Conservation (phyloP, 35 echinoderm and acorn worm genomes). For the Heliocidaris erythrogramma region DNA sequence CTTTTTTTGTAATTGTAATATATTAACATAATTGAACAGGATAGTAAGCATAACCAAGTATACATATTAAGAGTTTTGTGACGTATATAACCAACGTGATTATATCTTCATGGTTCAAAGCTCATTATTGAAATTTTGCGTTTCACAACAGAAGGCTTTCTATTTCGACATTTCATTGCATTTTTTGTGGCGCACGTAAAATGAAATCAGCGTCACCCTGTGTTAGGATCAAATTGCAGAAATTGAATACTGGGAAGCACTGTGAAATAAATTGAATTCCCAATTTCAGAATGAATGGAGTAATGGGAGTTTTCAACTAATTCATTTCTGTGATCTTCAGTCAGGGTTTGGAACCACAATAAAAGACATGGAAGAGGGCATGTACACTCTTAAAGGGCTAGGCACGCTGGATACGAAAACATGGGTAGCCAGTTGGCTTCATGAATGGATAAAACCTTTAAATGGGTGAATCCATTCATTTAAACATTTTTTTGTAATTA, state of each 20-base stretch:
- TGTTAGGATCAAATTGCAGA: background rate
- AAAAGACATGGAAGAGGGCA: background rate
- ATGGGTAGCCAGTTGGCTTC: too few relatives aligned
- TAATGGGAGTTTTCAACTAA: background rate
- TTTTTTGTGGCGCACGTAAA: background rate
- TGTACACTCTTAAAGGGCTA: background rate
- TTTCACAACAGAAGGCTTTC: background rate
- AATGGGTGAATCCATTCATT: too few relatives aligned
- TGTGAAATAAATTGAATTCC: slow-evolving; percentile 13
- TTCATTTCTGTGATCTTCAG: background rate
- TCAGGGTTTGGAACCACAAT: background rate
- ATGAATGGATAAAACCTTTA: too few relatives aligned
- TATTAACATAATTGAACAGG: too few relatives aligned
- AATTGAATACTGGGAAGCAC: background rate
- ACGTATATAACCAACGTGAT: too few relatives aligned
- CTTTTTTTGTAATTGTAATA: too few relatives aligned
- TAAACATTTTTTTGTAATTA: too few relatives aligned
- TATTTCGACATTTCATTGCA: background rate
- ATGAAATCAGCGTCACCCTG: background rate
- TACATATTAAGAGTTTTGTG: too few relatives aligned
- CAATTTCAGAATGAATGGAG: background rate
- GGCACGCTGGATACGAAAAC: too few relatives aligned
- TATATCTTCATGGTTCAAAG: background rate
- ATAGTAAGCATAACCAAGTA: too few relatives aligned
- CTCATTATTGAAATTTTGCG: background rate